Percentiles rank a stretch among this genome's conserved stretches.
phyloP scores from a whole-genome alignment of 2,888 invertebrate species.

The Pterostichus madidus region DNA sequence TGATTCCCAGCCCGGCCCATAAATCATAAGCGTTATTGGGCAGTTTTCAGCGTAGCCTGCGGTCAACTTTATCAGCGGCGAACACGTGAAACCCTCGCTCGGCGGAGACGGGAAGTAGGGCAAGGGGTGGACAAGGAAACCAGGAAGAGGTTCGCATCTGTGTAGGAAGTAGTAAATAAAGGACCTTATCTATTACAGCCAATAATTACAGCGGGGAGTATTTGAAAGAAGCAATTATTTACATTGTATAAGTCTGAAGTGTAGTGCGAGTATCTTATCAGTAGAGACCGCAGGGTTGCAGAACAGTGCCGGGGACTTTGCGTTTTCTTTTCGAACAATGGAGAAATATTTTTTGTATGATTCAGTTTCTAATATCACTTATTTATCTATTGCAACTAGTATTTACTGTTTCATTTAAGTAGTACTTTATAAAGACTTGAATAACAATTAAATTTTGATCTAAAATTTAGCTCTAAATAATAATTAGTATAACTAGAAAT shows the following conservation, averaged over 20 bases:
- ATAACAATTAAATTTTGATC: too few relatives aligned
- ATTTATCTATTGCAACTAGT: too few relatives aligned
- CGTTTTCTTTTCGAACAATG: too few relatives aligned
- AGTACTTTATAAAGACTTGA: too few relatives aligned
- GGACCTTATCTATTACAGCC: slow-evolving; percentile 66
- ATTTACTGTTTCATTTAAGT: too few relatives aligned
- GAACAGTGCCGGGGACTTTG: slow-evolving; percentile 44
- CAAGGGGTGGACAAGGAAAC: slow-evolving; percentile 14
- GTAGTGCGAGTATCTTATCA: slow-evolving; percentile 64
- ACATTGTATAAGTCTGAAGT: slow-evolving; percentile 66
- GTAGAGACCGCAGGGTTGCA: slow-evolving; percentile 55
- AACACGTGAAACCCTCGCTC: slow-evolving; percentile 14
- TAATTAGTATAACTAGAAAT: too few relatives aligned
- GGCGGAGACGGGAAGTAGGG: not conserved
- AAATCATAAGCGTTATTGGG: slow-evolving; percentile 56
- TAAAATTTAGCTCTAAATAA: too few relatives aligned
- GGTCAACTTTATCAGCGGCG: slow-evolving; percentile 56
- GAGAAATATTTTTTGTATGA: too few relatives aligned
- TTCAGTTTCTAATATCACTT: too few relatives aligned
- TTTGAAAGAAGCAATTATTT: slow-evolving; percentile 67
- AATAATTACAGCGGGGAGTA: slow-evolving; percentile 66
- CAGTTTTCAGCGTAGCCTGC: slow-evolving; percentile 44
- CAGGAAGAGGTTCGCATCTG: slow-evolving; percentile 54
- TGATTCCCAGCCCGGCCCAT: slow-evolving; percentile 3
- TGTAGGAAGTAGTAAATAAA: slow-evolving; percentile 66